phyloP scores from a whole-genome alignment of 2,888 invertebrate genomes.

The Stramonita haemastoma region DNA sequence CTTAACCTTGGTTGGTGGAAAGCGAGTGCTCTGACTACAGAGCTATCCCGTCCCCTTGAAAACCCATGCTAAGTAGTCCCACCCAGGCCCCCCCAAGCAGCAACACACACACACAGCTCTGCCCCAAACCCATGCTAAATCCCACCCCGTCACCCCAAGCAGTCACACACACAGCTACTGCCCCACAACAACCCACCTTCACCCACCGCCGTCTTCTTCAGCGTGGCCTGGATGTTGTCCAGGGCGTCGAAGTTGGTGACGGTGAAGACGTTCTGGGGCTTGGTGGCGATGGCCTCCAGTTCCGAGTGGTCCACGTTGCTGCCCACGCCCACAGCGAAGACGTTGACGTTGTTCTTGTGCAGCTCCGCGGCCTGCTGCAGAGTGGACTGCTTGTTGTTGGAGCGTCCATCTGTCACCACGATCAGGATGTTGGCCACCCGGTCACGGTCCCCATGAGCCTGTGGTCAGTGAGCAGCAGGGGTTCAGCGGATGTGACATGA shows the following conservation, averaged over 20 bases:
- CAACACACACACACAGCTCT: too few relatives aligned
- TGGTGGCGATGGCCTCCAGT: slow-evolving; percentile 62
- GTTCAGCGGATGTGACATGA: too few relatives aligned
- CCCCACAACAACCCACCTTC: slow-evolving; percentile 50
- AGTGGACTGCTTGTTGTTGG: slow-evolving; percentile 55
- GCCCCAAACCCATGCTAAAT: too few relatives aligned
- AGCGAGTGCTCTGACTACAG: too few relatives aligned
- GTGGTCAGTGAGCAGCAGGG: not conserved
- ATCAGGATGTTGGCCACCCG: slow-evolving; percentile 64
- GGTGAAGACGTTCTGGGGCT: slow-evolving; percentile 61
- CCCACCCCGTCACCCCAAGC: too few relatives aligned
- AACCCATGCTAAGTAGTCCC: too few relatives aligned
- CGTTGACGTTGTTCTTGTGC: slow-evolving; percentile 55
- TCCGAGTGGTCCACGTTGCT: slow-evolving; percentile 57
- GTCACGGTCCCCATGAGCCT: slow-evolving; percentile 50
- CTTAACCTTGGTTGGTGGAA: too few relatives aligned
- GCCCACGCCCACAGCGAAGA: slow-evolving; percentile 66
- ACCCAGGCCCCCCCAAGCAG: too few relatives aligned
- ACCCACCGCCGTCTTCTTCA: slow-evolving; percentile 62
- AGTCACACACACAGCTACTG: too few relatives aligned
- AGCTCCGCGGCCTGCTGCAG: slow-evolving; percentile 53
- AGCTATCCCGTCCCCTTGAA: too few relatives aligned
- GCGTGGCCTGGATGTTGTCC: slow-evolving; percentile 53
- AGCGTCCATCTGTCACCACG: slow-evolving; percentile 66
- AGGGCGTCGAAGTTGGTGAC: slow-evolving; percentile 61